phyloP scores from a whole-genome alignment of 2,888 invertebrate species.

The Melanostoma scalare region DNA sequence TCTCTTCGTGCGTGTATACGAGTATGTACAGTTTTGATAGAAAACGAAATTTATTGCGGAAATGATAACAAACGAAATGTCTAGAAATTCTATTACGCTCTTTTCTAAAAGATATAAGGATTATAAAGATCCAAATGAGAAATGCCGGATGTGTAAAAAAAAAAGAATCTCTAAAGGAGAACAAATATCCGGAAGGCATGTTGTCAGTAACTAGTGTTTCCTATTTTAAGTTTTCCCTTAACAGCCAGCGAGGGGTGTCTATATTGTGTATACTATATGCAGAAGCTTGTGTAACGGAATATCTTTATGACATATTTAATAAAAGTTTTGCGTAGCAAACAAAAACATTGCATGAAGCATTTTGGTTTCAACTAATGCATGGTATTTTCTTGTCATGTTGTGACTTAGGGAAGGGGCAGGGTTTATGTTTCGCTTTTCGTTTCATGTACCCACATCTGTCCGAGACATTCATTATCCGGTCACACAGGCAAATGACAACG shows the following conservation, averaged over 20 bases:
- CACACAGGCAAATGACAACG: slow-evolving; percentile 72
- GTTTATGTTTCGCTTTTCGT: slow-evolving; percentile 60
- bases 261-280: too few relatives aligned
- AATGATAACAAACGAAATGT: slow-evolving; percentile 78
- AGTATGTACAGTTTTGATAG: slow-evolving; percentile 61
- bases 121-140: slow-evolving; percentile 64
- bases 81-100: slow-evolving; percentile 67
- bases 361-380: slow-evolving; percentile 56
- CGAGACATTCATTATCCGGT: slow-evolving; percentile 73
- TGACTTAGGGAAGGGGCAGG: slow-evolving; percentile 33
- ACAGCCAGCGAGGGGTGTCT: not conserved
- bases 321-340: slow-evolving; percentile 51
- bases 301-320: slow-evolving; percentile 64
- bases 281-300: slow-evolving; percentile 16
- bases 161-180: slow-evolving; percentile 43
- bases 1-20: slow-evolving; percentile 28
- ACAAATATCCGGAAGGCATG: slow-evolving; percentile 72
- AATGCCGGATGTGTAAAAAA: slow-evolving; percentile 58
- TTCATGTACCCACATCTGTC: slow-evolving; percentile 72
- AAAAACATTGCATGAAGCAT: slow-evolving; percentile 18
- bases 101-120: slow-evolving; percentile 60
- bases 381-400: slow-evolving; percentile 50
- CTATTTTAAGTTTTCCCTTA: slow-evolving; percentile 63
- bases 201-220: slow-evolving; percentile 69
- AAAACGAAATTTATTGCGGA: slow-evolving; percentile 81